Conservation (phyloP, 2,888 invertebrate species). For the Scaptomyza caliginosa region DNA sequence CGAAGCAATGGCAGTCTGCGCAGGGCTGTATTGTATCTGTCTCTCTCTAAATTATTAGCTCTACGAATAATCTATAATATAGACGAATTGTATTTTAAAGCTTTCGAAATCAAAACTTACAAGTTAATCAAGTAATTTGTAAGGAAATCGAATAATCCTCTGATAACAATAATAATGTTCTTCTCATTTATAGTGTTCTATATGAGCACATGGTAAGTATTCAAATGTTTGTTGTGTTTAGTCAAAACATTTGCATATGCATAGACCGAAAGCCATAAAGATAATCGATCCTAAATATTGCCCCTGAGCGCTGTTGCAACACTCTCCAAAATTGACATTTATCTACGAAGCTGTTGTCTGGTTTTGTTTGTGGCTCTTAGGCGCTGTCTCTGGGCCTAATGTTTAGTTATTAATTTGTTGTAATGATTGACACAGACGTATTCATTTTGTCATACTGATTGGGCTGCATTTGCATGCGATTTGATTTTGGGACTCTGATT, state of each 20-base stretch:
- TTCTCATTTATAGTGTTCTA: too few relatives aligned
- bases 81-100: too few relatives aligned
- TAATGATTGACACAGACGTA: conserved; percentile 40
- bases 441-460: conserved; percentile 7
- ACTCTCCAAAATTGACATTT: conserved; percentile 12
- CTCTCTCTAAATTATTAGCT: too few relatives aligned
- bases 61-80: too few relatives aligned
- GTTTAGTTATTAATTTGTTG: conserved; percentile 26
- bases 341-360: neutral
- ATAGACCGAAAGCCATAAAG: too few relatives aligned
- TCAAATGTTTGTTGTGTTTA: neutral
- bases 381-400: conserved; percentile 4
- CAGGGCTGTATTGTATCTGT: too few relatives aligned
- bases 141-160: too few relatives aligned
- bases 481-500: conserved; percentile 12
- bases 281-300: neutral
- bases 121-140: too few relatives aligned
- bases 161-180: too few relatives aligned
- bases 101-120: too few relatives aligned
- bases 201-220: conserved; percentile 5
- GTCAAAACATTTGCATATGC: neutral
- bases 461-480: conserved; percentile 41
- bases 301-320: conserved; percentile 28
- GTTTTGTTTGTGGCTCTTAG: neutral
- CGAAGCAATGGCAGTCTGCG: too few relatives aligned